Conservation (phyloP, 2,888 invertebrate species). For the Oligia fasciuncula region DNA sequence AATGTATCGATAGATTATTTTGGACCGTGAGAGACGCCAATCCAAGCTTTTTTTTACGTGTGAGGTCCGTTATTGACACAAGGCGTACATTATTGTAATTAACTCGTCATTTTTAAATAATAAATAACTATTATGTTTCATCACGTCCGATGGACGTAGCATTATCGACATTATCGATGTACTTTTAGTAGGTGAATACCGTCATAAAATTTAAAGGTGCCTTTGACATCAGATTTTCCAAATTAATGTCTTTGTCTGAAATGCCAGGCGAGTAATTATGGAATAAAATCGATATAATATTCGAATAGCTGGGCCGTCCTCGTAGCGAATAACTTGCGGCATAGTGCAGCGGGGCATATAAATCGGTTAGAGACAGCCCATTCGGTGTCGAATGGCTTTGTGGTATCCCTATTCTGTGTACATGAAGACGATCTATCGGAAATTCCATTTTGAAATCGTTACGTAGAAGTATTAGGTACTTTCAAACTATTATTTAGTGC, state of each 20-base stretch:
- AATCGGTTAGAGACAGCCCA: constrained; percentile 82
- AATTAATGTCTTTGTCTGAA: constrained; percentile 64
- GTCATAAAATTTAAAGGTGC: constrained; percentile 64
- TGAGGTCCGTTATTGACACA: constrained; percentile 84
- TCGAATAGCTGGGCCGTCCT: constrained; percentile 61
- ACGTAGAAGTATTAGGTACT: background rate
- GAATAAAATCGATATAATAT: constrained; percentile 64
- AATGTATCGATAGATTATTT: constrained; percentile 90
- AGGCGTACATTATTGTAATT: constrained; percentile 80
- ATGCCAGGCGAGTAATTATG: constrained; percentile 61
- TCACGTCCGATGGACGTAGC: constrained; percentile 55
- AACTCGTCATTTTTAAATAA: constrained; percentile 75
- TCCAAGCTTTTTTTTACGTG: constrained; percentile 84
- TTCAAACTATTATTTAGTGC: background rate
- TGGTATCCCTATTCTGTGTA: constrained; percentile 76
- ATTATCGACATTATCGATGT: constrained; percentile 59
- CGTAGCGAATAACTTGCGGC: constrained; percentile 75
- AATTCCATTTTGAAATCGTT: constrained; percentile 42
- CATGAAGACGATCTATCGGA: constrained; percentile 54
- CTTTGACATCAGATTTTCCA: constrained; percentile 67
- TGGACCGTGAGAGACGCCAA: constrained; percentile 87
- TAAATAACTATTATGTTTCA: constrained; percentile 68
- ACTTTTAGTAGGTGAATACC: constrained; percentile 64
- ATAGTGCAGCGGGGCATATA: constrained; percentile 78
- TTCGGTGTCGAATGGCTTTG: constrained; percentile 80